Percentiles rank a stretch among this genome's conserved stretches.
Evolutionary conservation across 2,113 vertebrate species (phyloP).

Genomic region (Tyto alba): DNA sequence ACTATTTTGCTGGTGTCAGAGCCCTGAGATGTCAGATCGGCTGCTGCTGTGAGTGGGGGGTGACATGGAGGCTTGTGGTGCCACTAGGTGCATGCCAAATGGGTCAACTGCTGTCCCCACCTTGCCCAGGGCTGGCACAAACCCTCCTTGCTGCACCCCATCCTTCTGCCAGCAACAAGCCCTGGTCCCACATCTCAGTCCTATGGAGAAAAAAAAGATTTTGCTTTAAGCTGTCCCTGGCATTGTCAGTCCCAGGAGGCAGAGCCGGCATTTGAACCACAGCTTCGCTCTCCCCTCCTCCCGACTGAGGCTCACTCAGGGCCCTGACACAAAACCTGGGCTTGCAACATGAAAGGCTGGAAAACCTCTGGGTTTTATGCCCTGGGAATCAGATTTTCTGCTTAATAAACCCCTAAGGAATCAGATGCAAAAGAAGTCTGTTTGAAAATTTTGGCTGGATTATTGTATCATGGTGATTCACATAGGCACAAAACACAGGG

Average conservation of each 20-base stretch:
- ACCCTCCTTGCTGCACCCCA: not conserved
- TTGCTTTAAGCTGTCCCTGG: not conserved
- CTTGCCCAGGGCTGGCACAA: not conserved
- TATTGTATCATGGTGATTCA: not conserved
- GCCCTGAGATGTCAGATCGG: not conserved
- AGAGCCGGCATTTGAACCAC: not conserved
- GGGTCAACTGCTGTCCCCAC: not conserved
- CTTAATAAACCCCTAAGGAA: conserved; percentile 19
- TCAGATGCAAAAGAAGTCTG: not conserved
- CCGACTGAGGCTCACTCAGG: not conserved
- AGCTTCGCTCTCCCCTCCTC: not conserved
- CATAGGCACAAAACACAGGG: not conserved
- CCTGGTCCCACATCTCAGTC: not conserved
- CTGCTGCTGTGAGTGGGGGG: not conserved
- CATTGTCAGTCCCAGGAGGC: not conserved
- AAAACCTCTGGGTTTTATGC: not conserved
- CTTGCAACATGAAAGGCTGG: not conserved
- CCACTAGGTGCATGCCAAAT: not conserved
- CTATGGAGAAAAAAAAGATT: not conserved
- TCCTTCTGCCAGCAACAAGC: not conserved
- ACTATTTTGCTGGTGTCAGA: not conserved
- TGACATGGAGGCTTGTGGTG: not conserved
- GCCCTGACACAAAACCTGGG: not conserved
- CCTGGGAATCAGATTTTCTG: not conserved
- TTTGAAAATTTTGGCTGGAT: not conserved